Conservation (phyloP, 2,888 invertebrate species). For the Cecidostiba fungosa region DNA sequence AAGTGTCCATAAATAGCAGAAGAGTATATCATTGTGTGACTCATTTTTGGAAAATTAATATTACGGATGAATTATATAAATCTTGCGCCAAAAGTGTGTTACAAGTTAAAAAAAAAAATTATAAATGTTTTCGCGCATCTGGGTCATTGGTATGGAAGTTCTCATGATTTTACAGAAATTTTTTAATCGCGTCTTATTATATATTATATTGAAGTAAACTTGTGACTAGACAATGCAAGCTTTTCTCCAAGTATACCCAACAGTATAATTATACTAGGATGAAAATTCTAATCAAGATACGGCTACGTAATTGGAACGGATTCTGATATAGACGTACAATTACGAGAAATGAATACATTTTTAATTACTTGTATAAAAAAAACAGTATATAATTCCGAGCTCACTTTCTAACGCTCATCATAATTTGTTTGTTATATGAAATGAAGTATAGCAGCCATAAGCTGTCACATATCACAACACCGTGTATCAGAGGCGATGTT, state of each 20-base stretch:
- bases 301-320: neutral
- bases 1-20: neutral
- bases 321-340: neutral
- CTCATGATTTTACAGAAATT: neutral
- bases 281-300: neutral
- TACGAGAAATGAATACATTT: neutral
- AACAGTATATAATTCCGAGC: neutral
- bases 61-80: neutral
- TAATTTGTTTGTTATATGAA: neutral
- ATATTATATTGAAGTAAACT: neutral
- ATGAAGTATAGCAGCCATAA: neutral
- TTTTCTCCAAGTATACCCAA: neutral
- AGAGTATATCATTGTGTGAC: neutral
- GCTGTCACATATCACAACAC: neutral
- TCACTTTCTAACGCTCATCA: no score
- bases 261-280: neutral
- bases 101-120: neutral
- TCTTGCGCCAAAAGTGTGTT: neutral
- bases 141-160: neutral
- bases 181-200: neutral
- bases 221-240: conserved; percentile 3
- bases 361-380: neutral
- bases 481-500: neutral
- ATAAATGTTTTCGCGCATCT: neutral
- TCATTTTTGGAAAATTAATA: conserved; percentile 6